Conservation (phyloP, 2,113 vertebrate genomes). For the Nibea albiflora region DNA sequence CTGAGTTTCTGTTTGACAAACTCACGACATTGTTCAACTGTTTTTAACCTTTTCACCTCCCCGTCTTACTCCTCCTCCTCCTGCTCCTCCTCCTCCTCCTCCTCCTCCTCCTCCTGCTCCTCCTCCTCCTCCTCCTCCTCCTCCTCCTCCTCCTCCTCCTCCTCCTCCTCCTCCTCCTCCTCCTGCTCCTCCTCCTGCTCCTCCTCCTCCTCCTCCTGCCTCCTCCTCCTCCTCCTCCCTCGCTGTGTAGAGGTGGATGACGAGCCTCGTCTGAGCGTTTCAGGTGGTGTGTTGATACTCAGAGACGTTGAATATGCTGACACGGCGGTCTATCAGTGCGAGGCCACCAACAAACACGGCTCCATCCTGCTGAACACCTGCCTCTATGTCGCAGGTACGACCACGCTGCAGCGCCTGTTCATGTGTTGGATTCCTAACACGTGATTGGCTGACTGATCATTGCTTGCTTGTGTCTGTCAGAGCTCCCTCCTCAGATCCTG, state of each 20-base stretch:
- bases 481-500: constrained; percentile 89
- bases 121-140: too few relatives aligned
- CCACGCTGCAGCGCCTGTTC: rapidly evolving
- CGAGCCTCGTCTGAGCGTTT: constrained; percentile 75
- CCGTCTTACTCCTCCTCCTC: neutral
- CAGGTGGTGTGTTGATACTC: constrained; percentile 79
- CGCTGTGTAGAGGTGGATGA: constrained; percentile 71
- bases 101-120: too few relatives aligned
- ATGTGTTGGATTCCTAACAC: too few relatives aligned
- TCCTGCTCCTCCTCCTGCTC: too few relatives aligned
- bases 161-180: too few relatives aligned
- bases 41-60: neutral
- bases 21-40: neutral
- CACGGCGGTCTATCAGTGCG: constrained; percentile 91
- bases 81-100: too few relatives aligned
- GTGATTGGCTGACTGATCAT: neutral
- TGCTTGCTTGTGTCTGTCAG: constrained; percentile 69
- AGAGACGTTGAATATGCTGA: constrained; percentile 77
- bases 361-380: constrained; percentile 86
- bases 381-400: constrained; percentile 86
- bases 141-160: too few relatives aligned
- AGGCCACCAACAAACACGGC: constrained; percentile 88
- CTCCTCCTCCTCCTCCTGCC: too few relatives aligned
- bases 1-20: constrained; percentile 51
- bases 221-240: too few relatives aligned